phyloP scores from a whole-genome alignment of 2,797 vertebrate genomes.

The Sebastes baramenuke region DNA sequence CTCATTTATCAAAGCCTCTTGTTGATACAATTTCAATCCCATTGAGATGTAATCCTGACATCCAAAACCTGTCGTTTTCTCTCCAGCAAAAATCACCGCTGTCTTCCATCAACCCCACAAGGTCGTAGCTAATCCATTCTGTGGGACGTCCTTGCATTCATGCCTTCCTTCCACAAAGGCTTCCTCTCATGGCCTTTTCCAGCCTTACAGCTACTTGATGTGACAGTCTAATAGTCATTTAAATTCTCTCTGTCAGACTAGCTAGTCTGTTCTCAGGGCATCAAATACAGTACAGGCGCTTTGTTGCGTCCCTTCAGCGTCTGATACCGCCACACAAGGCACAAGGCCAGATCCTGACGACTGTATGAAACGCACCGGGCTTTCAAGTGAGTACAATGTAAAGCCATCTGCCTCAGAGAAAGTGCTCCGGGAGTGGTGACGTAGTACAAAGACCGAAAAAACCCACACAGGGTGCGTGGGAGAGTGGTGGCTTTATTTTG shows the following conservation, averaged over 20 bases:
- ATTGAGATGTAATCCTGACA: neutral
- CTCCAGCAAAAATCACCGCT: neutral
- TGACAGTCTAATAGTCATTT: neutral
- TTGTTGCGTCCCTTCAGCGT: neutral
- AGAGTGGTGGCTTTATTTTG: no score
- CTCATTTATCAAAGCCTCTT: neutral
- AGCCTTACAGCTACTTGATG: neutral
- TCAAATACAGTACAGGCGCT: no score
- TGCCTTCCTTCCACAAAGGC: constrained; percentile 14
- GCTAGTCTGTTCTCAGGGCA: neutral
- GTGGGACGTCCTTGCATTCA: neutral
- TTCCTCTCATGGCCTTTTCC: neutral
- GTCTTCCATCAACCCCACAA: constrained; percentile 4
- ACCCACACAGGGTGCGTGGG: no score
- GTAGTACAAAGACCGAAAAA: no score
- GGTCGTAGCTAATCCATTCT: constrained; percentile 23
- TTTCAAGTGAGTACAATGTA: no score
- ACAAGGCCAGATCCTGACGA: neutral
- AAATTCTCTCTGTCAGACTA: neutral
- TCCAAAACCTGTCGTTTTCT: neutral
- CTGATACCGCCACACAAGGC: neutral
- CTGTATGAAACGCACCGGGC: neutral
- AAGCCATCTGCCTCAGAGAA: no score
- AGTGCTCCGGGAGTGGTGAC: no score
- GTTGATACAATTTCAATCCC: neutral